phyloP scores from a whole-genome alignment of 2,888 invertebrate species.

The Aethes cnicana region DNA sequence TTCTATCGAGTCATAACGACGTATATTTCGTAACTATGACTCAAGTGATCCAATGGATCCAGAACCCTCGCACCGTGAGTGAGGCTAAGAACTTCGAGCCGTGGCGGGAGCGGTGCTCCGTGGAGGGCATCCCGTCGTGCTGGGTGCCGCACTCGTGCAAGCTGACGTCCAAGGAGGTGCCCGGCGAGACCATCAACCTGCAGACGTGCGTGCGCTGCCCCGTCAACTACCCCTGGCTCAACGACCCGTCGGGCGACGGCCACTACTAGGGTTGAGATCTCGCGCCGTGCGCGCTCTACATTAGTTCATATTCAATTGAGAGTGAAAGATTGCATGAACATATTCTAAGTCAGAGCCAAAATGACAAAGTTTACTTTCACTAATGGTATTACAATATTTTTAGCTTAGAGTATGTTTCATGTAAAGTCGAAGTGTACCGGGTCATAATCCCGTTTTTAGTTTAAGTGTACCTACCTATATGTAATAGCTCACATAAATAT shows the following conservation, averaged over 20 bases:
- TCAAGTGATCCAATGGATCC: conserved; percentile 98
- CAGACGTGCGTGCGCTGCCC: conserved; percentile 97
- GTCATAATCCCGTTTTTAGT: conserved; percentile 81
- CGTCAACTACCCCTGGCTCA: conserved; percentile 96
- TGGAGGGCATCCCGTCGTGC: conserved; percentile 91
- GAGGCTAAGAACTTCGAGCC: conserved; percentile 96
- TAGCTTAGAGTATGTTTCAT: conserved; percentile 67
- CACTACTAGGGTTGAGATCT: conserved; percentile 88
- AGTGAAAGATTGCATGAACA: conserved; percentile 65
- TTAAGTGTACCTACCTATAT: conserved; percentile 78
- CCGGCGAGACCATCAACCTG: conserved; percentile 95
- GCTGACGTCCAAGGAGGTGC: conserved; percentile 94
- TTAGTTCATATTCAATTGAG: conserved; percentile 70
- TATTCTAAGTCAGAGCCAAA: conserved; percentile 52
- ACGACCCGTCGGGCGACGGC: conserved; percentile 94
- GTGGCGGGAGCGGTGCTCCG: conserved; percentile 96
- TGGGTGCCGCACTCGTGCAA: conserved; percentile 96
- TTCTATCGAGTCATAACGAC: conserved; percentile 91
- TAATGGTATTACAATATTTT: conserved; percentile 39
- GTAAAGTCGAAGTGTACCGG: conserved; percentile 78
- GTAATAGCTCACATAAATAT: conserved; percentile 80
- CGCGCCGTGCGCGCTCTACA: conserved; percentile 67
- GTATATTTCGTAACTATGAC: conserved; percentile 98
- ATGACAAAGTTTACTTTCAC: conserved; percentile 38
- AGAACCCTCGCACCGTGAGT: conserved; percentile 91